Conservation (phyloP, 1,140 invertebrate species). For the Drosophila hydei region DNA sequence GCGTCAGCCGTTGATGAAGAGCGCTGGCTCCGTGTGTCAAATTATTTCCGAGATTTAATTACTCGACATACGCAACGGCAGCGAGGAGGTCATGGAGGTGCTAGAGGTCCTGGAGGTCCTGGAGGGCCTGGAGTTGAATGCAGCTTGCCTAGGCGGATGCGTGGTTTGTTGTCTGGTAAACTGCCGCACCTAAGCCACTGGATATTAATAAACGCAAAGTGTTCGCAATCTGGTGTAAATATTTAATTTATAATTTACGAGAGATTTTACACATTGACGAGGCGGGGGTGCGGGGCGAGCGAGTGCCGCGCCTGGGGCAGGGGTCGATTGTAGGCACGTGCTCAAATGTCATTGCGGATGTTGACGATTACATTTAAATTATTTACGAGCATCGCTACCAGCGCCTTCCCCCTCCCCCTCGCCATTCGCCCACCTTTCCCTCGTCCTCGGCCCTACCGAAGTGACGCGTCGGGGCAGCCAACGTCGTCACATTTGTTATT, state of each 20-base stretch:
- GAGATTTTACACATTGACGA: slow-evolving; percentile 47
- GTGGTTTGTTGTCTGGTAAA: slow-evolving; percentile 39
- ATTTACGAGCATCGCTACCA: slow-evolving; percentile 59
- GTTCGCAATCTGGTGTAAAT: slow-evolving; percentile 73
- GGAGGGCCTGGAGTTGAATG: slow-evolving; percentile 1
- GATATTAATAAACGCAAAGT: slow-evolving; percentile 72
- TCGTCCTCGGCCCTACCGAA: background rate
- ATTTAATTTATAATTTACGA: slow-evolving; percentile 78
- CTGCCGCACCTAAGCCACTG: slow-evolving; percentile 62
- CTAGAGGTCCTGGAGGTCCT: background rate
- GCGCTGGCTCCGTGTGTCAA: slow-evolving; percentile 52
- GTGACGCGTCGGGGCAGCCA: slow-evolving; percentile 19
- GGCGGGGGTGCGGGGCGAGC: background rate
- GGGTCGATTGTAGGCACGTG: slow-evolving; percentile 59
- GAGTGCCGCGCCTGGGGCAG: slow-evolving; percentile 9
- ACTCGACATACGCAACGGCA: slow-evolving; percentile 34
- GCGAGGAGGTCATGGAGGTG: background rate
- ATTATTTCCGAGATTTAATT: slow-evolving; percentile 65
- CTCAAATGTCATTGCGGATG: slow-evolving; percentile 75
- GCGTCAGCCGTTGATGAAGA: slow-evolving; percentile 41
- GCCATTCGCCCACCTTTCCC: background rate
- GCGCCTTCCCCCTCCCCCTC: background rate
- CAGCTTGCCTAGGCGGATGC: slow-evolving; percentile 10
- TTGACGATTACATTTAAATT: slow-evolving; percentile 79
- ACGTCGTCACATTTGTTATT: slow-evolving; percentile 71